Conservation (phyloP, 1,140 invertebrate species). For the Latrodectus geometricus region DNA sequence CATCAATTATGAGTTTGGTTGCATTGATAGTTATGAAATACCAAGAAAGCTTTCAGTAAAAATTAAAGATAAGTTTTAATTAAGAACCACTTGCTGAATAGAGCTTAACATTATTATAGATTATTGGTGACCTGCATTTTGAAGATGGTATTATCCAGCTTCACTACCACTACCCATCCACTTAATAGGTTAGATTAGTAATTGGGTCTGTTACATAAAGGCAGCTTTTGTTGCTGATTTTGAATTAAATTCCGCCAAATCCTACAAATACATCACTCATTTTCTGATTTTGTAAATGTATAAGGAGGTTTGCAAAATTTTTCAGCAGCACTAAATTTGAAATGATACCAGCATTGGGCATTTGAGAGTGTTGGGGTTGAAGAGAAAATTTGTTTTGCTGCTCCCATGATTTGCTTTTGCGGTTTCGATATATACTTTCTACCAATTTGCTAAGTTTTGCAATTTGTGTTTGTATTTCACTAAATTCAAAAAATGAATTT, state of each 20-base stretch:
- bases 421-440: background rate
- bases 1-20: no score
- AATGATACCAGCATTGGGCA: background rate
- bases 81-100: no score
- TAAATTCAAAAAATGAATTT: background rate
- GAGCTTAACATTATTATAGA: no score
- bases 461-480: background rate
- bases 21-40: no score
- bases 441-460: background rate
- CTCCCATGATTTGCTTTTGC: no score
- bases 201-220: no score
- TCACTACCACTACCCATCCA: background rate
- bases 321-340: background rate
- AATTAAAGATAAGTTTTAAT: no score
- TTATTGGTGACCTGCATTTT: background rate
- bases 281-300: background rate
- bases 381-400: background rate
- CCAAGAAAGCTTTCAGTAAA: no score
- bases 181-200: no score
- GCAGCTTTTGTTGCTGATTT: background rate
- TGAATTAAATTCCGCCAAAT: background rate
- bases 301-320: background rate
- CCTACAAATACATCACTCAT: background rate
- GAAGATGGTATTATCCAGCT: background rate
- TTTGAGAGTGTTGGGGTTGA: background rate